Percentiles rank a stretch among this genome's conserved stretches.
Evolutionary conservation across 64 coral and sea anemone genomes (phyloP).

Genomic region (Platygyra sinensis): DNA sequence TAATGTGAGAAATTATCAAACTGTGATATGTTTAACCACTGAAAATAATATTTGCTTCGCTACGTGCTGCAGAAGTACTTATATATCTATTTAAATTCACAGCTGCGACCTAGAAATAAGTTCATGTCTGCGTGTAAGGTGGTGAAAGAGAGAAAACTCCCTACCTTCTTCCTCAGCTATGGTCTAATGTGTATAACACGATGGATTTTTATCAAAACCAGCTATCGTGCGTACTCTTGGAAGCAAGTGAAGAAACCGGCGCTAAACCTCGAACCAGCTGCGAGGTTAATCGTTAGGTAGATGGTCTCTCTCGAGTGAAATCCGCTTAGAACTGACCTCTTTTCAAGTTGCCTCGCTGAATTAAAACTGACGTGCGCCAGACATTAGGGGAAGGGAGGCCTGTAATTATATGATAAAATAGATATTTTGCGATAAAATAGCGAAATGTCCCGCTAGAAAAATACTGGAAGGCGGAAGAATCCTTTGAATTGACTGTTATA

Average conservation of each 20-base stretch:
- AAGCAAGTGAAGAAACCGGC: neutral
- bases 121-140: too few species aligned
- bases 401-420: slow-evolving; percentile 31
- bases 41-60: too few species aligned
- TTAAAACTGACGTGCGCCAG: neutral
- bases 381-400: neutral
- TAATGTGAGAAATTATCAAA: too few species aligned
- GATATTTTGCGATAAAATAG: slow-evolving; percentile 11
- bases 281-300: neutral
- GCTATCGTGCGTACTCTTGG: neutral
- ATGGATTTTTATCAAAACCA: neutral
- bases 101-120: too few species aligned
- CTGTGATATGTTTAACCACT: too few species aligned
- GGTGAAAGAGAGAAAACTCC: neutral
- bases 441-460: neutral
- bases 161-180: neutral
- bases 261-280: neutral
- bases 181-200: neutral
- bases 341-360: neutral
- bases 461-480: neutral
- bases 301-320: neutral
- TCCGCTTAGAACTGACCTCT: neutral
- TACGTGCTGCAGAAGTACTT: too few species aligned
- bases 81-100: too few species aligned
- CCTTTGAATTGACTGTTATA: neutral